These are phyloP conservation scores for Ploceus nigricollis DNA, from an alignment of 2,113 vertebrate genomes.

Conservation along the genomic window DNA sequence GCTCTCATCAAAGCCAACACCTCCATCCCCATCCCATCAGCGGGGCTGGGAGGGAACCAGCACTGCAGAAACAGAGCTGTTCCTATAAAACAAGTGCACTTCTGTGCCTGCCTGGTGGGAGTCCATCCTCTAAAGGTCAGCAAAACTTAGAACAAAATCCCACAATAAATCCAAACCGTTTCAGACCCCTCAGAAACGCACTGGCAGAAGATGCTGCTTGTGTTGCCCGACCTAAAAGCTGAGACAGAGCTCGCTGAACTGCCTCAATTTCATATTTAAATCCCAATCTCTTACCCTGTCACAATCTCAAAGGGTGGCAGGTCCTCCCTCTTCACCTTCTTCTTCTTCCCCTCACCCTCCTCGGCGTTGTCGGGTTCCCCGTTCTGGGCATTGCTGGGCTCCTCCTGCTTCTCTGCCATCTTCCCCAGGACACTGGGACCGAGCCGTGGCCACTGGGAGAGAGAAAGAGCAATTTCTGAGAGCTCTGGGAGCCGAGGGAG, in stretches of 20 bases:
- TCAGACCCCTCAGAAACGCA: not conserved
- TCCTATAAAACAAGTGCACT: not conserved
- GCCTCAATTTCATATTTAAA: not conserved
- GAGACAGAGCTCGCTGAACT: not conserved
- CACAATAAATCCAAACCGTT: not conserved
- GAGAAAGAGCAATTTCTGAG: constrained; percentile 15
- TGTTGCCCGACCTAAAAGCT: not conserved
- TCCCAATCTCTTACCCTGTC: constrained; percentile 78
- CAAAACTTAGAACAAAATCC: not conserved
- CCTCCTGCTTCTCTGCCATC: constrained; percentile 78
- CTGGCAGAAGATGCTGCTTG: not conserved
- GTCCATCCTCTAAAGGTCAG: not conserved
- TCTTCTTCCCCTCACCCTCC: constrained; percentile 46
- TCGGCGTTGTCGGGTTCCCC: constrained; percentile 61
- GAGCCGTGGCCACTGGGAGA: not conserved
- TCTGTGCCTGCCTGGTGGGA: not conserved
- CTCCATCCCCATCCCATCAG: not conserved
- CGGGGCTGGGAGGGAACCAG: not conserved
- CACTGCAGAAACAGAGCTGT: not conserved
- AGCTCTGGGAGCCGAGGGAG: not conserved
- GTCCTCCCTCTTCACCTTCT: constrained; percentile 75
- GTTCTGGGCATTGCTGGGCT: constrained; percentile 57
- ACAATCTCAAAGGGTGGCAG: constrained; percentile 91
- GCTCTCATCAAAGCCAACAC: not conserved
- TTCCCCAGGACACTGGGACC: not conserved